Percentiles rank a stretch among this genome's conserved stretches.
phyloP scores from a whole-genome alignment of 2,888 invertebrate species.

The Limenitis camilla region DNA sequence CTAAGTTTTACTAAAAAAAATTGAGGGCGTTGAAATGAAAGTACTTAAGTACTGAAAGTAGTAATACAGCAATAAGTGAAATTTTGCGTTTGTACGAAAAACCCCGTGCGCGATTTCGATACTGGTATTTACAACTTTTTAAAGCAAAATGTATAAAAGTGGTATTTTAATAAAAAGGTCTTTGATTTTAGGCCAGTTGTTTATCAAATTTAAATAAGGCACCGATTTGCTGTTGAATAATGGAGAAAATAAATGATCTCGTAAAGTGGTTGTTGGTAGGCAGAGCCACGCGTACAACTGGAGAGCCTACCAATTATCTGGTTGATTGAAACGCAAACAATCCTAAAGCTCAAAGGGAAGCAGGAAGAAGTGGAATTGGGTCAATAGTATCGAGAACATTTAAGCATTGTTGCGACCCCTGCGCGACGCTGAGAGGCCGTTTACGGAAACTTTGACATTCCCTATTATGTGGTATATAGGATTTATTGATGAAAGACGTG shows the following conservation, averaged over 20 bases:
- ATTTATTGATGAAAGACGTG: neutral
- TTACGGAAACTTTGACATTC: constrained; percentile 1
- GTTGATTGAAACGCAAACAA: constrained; percentile 14
- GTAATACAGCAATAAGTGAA: too few relatives aligned
- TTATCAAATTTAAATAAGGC: neutral
- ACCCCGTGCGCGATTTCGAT: too few relatives aligned
- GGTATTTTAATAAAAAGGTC: too few relatives aligned
- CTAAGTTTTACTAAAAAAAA: too few relatives aligned
- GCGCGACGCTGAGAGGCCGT: constrained; percentile 8
- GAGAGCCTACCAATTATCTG: constrained; percentile 9
- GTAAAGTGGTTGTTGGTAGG: neutral
- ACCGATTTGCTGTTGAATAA: neutral
- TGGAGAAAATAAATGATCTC: neutral
- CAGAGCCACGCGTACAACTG: neutral
- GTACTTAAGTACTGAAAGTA: too few relatives aligned
- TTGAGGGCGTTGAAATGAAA: too few relatives aligned
- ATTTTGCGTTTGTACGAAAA: too few relatives aligned
- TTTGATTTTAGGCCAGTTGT: too few relatives aligned
- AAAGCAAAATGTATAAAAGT: too few relatives aligned
- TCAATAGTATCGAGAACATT: constrained; percentile 18
- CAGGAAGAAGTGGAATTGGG: constrained; percentile 15
- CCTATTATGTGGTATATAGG: neutral
- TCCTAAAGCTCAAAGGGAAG: constrained; percentile 12
- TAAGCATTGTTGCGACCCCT: constrained; percentile 14
- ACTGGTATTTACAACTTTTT: too few relatives aligned